Evolutionary conservation across 2,797 vertebrate species (phyloP).

Genomic region (Coregonus sp.): DNA sequence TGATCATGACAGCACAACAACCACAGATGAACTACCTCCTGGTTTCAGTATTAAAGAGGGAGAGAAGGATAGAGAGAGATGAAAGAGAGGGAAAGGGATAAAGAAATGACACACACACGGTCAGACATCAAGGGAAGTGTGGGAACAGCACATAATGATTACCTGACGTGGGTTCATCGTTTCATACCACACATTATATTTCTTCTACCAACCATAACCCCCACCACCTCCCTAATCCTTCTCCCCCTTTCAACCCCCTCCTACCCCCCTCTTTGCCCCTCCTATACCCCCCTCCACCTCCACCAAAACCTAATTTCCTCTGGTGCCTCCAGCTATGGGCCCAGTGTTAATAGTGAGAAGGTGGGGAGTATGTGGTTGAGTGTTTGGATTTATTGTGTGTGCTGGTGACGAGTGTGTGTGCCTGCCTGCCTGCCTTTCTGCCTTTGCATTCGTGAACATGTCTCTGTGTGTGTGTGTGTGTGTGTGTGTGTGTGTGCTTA

Average conservation of each 20-base stretch:
- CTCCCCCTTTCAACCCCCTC: constrained; percentile 64
- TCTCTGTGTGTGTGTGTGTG: constrained; percentile 37
- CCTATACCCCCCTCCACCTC: neutral
- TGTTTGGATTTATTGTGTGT: constrained; percentile 9
- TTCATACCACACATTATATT: constrained; percentile 77
- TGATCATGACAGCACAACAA: constrained; percentile 75
- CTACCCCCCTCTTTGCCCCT: neutral
- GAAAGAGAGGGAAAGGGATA: neutral
- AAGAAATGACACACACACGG: neutral
- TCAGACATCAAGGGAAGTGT: constrained; percentile 3
- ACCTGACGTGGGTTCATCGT: constrained; percentile 68
- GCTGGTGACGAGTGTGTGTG: constrained; percentile 23
- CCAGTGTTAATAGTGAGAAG: constrained; percentile 76
- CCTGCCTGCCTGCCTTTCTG: constrained; percentile 23
- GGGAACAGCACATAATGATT: constrained; percentile 59
- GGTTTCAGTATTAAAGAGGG: constrained; percentile 43
- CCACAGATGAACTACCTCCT: constrained; percentile 52
- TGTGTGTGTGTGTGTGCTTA: too few relatives aligned
- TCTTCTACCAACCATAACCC: constrained; percentile 76
- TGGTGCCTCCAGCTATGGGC: constrained; percentile 70
- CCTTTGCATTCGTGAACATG: constrained; percentile 14
- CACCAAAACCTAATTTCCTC: constrained; percentile 77
- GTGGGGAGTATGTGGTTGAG: constrained; percentile 41
- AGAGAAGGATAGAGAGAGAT: neutral
- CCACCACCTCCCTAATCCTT: constrained; percentile 71